Percentiles rank a stretch among this genome's conserved stretches.
phyloP scores from a whole-genome alignment of 2,113 vertebrate genomes.

The Eudyptes chrysolophus region DNA sequence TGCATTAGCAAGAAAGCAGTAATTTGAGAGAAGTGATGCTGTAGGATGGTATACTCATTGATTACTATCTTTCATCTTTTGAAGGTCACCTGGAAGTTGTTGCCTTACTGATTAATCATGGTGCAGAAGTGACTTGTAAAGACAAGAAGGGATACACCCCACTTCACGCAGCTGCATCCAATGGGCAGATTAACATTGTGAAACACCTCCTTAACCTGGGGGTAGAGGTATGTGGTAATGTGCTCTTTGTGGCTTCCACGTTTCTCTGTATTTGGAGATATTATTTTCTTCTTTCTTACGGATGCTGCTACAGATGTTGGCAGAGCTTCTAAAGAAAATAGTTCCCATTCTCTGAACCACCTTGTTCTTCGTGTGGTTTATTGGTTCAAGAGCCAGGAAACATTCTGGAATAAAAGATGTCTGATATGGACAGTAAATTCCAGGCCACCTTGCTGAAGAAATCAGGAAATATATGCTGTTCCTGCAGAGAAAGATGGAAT shows the following conservation, averaged over 20 bases:
- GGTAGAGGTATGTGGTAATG: conserved; percentile 83
- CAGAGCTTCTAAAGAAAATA: background rate
- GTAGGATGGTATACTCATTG: background rate
- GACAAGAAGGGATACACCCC: conserved; percentile 97
- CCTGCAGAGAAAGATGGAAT: background rate
- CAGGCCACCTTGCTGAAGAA: background rate
- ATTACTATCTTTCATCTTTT: background rate
- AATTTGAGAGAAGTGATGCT: background rate
- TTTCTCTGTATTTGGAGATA: background rate
- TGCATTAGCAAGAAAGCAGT: background rate
- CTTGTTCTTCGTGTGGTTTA: background rate
- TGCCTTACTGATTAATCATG: conserved; percentile 88
- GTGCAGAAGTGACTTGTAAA: conserved; percentile 93
- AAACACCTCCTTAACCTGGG: conserved; percentile 93
- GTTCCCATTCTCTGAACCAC: background rate
- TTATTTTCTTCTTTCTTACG: background rate
- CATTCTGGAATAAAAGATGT: background rate
- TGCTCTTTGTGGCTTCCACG: background rate
- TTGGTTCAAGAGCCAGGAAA: background rate
- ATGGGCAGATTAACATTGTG: conserved; percentile 89
- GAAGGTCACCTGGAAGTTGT: conserved; percentile 94
- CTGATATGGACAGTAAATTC: background rate
- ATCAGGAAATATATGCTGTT: background rate
- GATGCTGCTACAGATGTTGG: background rate
- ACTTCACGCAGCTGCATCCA: conserved; percentile 92